Conservation (phyloP, 1,140 invertebrate genomes). For the Diorhabda carinulata region DNA sequence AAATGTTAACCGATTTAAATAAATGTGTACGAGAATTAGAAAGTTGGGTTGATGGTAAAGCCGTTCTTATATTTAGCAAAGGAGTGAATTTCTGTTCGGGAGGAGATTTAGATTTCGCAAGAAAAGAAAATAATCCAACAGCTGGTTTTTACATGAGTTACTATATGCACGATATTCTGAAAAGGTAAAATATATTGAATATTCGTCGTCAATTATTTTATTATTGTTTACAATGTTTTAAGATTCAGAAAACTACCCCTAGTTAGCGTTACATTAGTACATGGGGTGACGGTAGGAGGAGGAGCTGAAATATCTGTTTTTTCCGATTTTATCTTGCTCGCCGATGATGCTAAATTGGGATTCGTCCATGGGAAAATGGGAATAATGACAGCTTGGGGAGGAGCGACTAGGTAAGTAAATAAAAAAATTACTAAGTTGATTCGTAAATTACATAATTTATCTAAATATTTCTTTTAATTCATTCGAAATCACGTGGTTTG, state of each 20-base stretch:
- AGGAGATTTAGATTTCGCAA: conserved; percentile 55
- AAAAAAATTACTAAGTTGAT: no score
- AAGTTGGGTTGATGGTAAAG: conserved; percentile 54
- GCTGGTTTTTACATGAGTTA: conserved; percentile 51
- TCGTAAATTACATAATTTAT: no score
- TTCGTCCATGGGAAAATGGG: conserved; percentile 61
- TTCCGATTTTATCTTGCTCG: conserved; percentile 57
- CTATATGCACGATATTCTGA: conserved; percentile 54
- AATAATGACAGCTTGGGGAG: conserved; percentile 58
- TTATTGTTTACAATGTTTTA: background rate
- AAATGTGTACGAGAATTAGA: conserved; percentile 50
- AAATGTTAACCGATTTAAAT: conserved; percentile 59
- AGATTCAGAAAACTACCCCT: conserved; percentile 52
- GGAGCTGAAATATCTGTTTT: conserved; percentile 57
- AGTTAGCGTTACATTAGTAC: conserved; percentile 52
- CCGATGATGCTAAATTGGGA: conserved; percentile 48
- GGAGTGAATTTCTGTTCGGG: conserved; percentile 58
- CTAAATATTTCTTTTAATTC: no score
- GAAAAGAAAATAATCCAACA: conserved; percentile 40
- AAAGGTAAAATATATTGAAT: conserved; percentile 22
- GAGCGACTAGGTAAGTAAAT: conserved; percentile 32
- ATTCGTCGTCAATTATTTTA: background rate
- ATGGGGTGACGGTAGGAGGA: conserved; percentile 58
- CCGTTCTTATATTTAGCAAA: conserved; percentile 52
- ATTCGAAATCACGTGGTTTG: no score